A percentile compares a stretch with the other conserved stretches of the same genome.
phyloP scores from a whole-genome alignment of 2,797 vertebrate species.

The Meda fulgida region DNA sequence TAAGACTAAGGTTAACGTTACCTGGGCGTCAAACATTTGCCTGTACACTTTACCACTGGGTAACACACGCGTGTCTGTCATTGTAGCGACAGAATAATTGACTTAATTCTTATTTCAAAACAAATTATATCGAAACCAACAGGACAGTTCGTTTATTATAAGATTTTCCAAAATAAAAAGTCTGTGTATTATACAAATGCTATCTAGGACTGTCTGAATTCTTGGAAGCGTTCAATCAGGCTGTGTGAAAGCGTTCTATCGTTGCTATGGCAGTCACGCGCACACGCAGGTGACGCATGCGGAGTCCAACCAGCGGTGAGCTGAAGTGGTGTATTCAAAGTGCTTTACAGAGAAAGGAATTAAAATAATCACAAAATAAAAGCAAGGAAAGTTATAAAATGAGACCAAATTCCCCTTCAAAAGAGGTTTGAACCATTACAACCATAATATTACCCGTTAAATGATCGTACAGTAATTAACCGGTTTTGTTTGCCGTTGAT shows the following conservation, averaged over 20 bases:
- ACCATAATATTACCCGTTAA: not conserved
- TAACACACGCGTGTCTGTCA: constrained; percentile 62
- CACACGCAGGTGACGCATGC: not conserved
- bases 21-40: constrained; percentile 82
- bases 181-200: not conserved
- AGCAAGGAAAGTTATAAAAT: too few relatives aligned
- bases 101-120: not conserved
- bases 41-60: constrained; percentile 71
- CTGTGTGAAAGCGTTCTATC: not conserved
- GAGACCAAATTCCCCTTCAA: not conserved
- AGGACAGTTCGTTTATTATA: not conserved
- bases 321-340: too few relatives aligned
- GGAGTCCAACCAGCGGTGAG: not conserved
- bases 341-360: too few relatives aligned
- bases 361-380: too few relatives aligned
- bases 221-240: not conserved
- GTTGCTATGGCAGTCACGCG: constrained; percentile 37
- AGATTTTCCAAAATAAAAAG: not conserved
- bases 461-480: not conserved
- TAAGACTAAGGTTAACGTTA: constrained; percentile 49
- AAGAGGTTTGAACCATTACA: not conserved
- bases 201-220: not conserved
- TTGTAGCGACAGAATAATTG: not conserved
- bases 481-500: not conserved
- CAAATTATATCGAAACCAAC: not conserved